A percentile compares a stretch with the other conserved stretches of the same genome.
Conservation (phyloP, 2,797 vertebrate species). For the Eidolon dupreanum region DNA sequence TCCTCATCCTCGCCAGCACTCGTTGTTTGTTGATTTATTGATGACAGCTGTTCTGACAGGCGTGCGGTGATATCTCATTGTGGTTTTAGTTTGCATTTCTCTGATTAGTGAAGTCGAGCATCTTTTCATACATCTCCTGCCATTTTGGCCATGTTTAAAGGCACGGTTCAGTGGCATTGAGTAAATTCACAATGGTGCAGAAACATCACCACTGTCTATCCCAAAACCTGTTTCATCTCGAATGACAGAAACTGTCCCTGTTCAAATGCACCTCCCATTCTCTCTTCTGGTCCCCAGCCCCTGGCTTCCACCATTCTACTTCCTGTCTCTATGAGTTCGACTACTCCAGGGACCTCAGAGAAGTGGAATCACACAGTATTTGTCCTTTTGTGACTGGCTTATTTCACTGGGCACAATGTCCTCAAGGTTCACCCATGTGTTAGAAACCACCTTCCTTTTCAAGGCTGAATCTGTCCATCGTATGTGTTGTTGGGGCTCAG, state of each 20-base stretch:
- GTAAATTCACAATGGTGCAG: background rate
- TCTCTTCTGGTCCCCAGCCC: too few relatives aligned
- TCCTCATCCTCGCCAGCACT: too few relatives aligned
- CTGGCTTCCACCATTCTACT: fast-evolving
- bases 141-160: background rate
- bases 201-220: background rate
- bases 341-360: background rate
- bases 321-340: background rate
- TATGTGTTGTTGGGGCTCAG: background rate
- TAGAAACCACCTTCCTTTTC: background rate
- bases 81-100: too few relatives aligned
- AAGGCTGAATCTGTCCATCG: background rate
- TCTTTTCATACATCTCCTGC: too few relatives aligned
- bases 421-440: background rate
- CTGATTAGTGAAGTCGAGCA: too few relatives aligned
- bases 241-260: background rate
- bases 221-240: background rate
- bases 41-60: too few relatives aligned
- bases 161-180: background rate
- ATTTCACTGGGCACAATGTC: background rate
- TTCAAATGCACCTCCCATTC: too few relatives aligned
- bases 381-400: background rate
- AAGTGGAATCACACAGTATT: background rate
- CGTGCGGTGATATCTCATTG: too few relatives aligned
- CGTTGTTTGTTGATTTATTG: too few relatives aligned